These are phyloP conservation scores for Drosophila tripunctata DNA, from an alignment of 2,888 invertebrate genomes.

Conservation along the genomic window DNA sequence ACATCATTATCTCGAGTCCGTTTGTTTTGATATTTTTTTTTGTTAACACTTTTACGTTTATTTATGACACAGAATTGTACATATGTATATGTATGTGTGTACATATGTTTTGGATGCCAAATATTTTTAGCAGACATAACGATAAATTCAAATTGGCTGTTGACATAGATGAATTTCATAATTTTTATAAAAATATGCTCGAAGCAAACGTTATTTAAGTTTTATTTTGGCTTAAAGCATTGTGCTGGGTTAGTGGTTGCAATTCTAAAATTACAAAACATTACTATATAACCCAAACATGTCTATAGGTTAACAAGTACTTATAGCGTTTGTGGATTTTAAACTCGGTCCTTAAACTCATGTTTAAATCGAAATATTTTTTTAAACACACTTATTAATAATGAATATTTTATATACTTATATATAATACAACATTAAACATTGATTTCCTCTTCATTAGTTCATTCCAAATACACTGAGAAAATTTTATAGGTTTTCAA, in stretches of 20 bases:
- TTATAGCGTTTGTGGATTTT: too few species aligned
- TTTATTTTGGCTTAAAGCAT: background rate
- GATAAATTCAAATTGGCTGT: slow-evolving; percentile 52
- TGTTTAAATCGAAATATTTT: background rate
- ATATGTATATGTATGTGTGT: too few species aligned
- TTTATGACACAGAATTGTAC: slow-evolving; percentile 38
- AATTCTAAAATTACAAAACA: background rate
- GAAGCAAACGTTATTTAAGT: slow-evolving; percentile 4
- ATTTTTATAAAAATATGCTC: slow-evolving; percentile 24
- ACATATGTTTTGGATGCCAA: slow-evolving; percentile 50
- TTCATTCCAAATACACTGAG: too few species aligned
- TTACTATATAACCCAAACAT: background rate
- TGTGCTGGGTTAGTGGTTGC: background rate
- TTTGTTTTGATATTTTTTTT: slow-evolving; percentile 38
- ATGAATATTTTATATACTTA: background rate
- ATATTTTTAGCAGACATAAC: slow-evolving; percentile 50
- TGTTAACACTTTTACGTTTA: slow-evolving; percentile 41
- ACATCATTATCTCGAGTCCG: slow-evolving; percentile 13
- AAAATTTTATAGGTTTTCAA: too few species aligned
- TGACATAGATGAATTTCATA: slow-evolving; percentile 17
- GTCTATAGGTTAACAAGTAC: too few species aligned
- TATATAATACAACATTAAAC: slow-evolving; percentile 1
- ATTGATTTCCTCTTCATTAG: slow-evolving; percentile 38
- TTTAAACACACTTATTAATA: background rate
- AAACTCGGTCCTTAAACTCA: too few species aligned